Evolutionary conservation across 2,113 vertebrate species (phyloP).

Genomic region (Gobius niger): DNA sequence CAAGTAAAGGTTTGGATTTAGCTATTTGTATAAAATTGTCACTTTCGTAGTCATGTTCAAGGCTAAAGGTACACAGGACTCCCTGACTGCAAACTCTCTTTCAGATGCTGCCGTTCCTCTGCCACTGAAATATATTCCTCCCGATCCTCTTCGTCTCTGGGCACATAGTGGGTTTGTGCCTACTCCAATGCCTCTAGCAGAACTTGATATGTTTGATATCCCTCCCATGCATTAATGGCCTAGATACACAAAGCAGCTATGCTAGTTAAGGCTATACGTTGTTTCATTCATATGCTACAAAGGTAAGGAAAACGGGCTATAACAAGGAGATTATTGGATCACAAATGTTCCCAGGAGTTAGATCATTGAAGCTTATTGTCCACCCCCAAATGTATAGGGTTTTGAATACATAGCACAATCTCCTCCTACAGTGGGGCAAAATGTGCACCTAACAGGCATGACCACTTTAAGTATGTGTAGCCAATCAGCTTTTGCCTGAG

Average conservation of each 20-base stretch:
- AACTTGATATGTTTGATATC: slow-evolving; percentile 54
- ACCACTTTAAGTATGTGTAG: slow-evolving; percentile 64
- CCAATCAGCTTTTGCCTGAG: slow-evolving; percentile 67
- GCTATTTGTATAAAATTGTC: slow-evolving; percentile 15
- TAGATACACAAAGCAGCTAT: slow-evolving; percentile 46
- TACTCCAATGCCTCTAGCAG: slow-evolving; percentile 29
- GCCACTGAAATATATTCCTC: slow-evolving; percentile 40
- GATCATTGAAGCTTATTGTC: slow-evolving; percentile 59
- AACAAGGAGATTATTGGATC: slow-evolving; percentile 51
- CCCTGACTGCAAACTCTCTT: slow-evolving; percentile 41
- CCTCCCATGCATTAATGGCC: slow-evolving; percentile 56
- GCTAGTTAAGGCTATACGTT: slow-evolving; percentile 23
- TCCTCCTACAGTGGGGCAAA: slow-evolving; percentile 41
- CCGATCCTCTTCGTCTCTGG: slow-evolving; percentile 38
- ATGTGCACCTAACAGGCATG: slow-evolving; percentile 46
- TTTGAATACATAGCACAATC: slow-evolving; percentile 62
- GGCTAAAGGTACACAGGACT: slow-evolving; percentile 39
- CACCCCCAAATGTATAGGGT: slow-evolving; percentile 56
- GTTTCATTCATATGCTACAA: neutral
- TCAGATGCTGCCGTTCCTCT: slow-evolving; percentile 31
- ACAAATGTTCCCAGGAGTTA: slow-evolving; percentile 62
- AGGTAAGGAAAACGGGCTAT: slow-evolving; percentile 42
- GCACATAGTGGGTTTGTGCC: slow-evolving; percentile 43
- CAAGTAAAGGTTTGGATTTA: too few species aligned
- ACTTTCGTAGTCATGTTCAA: slow-evolving; percentile 34